Evolutionary conservation across 2,888 invertebrate species (phyloP).

Genomic region (Sericinus montela): DNA sequence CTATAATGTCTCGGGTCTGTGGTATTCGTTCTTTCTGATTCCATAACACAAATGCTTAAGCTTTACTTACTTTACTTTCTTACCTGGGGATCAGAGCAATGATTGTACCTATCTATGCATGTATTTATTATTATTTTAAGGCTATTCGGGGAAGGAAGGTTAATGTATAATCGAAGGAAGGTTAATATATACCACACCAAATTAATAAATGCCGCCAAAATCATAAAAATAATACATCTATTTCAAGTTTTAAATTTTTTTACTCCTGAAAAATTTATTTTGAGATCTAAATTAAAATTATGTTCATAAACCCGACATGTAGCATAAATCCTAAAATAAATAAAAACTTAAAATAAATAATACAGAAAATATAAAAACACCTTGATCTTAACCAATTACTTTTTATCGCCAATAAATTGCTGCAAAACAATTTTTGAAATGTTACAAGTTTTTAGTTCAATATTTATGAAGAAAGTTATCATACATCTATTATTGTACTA

Average conservation of each 20-base stretch:
- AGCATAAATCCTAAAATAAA: background rate
- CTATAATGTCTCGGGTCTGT: too few relatives aligned
- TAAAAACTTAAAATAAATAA: background rate
- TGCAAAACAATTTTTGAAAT: background rate
- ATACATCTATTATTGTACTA: background rate
- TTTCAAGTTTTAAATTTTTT: background rate
- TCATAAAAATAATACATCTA: background rate
- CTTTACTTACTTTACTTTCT: too few relatives aligned
- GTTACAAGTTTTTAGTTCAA: background rate
- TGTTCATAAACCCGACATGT: background rate
- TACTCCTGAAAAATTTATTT: background rate
- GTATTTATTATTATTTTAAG: too few relatives aligned
- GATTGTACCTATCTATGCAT: too few relatives aligned
- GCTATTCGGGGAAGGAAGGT: too few relatives aligned
- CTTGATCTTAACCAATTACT: background rate
- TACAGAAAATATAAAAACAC: background rate
- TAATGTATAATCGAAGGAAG: too few relatives aligned
- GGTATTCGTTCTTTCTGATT: too few relatives aligned
- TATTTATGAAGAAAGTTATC: too few relatives aligned
- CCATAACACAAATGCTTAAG: too few relatives aligned
- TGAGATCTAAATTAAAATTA: background rate
- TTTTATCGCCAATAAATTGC: background rate
- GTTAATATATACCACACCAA: too few relatives aligned
- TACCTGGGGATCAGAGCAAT: too few relatives aligned
- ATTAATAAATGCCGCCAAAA: too few relatives aligned